phyloP scores from a whole-genome alignment of 2,888 invertebrate species.

The Monopis laevigella region DNA sequence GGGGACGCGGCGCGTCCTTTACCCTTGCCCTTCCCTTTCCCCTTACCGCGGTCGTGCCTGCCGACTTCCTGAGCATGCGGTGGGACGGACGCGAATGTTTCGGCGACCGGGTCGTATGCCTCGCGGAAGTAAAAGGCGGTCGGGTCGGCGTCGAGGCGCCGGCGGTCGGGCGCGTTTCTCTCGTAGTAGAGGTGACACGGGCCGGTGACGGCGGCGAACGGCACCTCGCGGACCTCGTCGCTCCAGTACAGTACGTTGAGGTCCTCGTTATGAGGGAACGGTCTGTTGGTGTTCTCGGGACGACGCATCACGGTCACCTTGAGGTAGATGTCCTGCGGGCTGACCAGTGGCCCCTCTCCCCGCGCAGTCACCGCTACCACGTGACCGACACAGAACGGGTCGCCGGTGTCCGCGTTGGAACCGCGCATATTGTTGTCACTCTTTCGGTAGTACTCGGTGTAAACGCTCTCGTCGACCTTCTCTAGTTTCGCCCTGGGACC shows the following conservation, averaged over 20 bases:
- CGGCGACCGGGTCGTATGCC: conserved; percentile 68
- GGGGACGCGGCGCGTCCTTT: conserved; percentile 50
- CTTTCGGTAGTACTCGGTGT: conserved; percentile 84
- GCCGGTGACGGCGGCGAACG: conserved; percentile 71
- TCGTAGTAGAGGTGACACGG: conserved; percentile 75
- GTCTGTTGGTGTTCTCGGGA: conserved; percentile 77
- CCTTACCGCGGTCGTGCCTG: conserved; percentile 68
- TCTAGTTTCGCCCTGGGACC: conserved; percentile 41
- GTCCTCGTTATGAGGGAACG: conserved; percentile 70
- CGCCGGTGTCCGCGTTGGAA: conserved; percentile 75
- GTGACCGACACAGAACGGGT: conserved; percentile 79
- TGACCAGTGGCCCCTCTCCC: conserved; percentile 58
- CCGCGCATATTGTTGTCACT: conserved; percentile 74
- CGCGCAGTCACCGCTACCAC: conserved; percentile 71
- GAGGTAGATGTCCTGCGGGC: conserved; percentile 69
- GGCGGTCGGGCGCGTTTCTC: conserved; percentile 66
- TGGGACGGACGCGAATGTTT: conserved; percentile 71
- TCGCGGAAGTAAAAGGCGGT: conserved; percentile 79
- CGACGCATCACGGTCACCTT: conserved; percentile 76
- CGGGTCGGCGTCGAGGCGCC: conserved; percentile 72
- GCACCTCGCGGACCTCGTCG: conserved; percentile 72
- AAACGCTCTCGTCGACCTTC: conserved; percentile 75
- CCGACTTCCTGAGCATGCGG: conserved; percentile 67
- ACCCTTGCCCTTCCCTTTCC: conserved; percentile 74
- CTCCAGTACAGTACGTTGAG: conserved; percentile 82